Evolutionary conservation across 2,888 invertebrate species (phyloP).

Genomic region (Zaprionus obscuricornis): DNA sequence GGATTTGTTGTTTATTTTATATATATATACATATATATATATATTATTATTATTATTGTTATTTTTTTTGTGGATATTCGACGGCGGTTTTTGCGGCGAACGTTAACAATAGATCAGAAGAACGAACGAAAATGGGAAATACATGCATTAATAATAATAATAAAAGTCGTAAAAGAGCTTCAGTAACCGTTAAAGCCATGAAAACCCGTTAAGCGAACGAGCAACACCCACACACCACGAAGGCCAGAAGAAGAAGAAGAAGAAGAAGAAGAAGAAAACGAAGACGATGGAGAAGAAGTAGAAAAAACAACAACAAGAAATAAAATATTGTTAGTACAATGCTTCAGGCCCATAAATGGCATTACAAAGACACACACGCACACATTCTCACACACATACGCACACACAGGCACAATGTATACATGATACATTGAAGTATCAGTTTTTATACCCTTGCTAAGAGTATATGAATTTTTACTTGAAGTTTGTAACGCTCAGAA

Average conservation of each 20-base stretch:
- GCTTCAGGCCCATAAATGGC: slow-evolving; percentile 64
- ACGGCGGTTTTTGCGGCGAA: slow-evolving; percentile 38
- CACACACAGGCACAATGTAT: no score
- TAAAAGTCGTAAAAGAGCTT: slow-evolving; percentile 73
- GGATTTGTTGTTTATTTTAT: slow-evolving; percentile 8
- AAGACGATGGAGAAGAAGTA: slow-evolving; percentile 27
- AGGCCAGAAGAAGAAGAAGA: slow-evolving; percentile 18
- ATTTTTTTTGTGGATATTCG: no score
- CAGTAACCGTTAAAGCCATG: slow-evolving; percentile 74
- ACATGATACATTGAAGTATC: no score
- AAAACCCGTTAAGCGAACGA: slow-evolving; percentile 79
- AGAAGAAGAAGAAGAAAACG: slow-evolving; percentile 39
- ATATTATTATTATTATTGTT: no score
- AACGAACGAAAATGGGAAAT: slow-evolving; percentile 71
- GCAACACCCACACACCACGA: slow-evolving; percentile 67
- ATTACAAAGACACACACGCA: slow-evolving; percentile 22
- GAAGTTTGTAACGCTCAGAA: no score
- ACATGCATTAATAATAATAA: slow-evolving; percentile 74
- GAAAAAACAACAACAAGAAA: slow-evolving; percentile 49
- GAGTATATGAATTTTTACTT: no score
- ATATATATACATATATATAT: no score
- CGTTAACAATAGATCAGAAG: slow-evolving; percentile 62
- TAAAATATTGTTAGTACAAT: slow-evolving; percentile 73
- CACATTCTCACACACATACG: no score
- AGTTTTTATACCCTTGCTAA: no score